Conservation (phyloP, 2,888 invertebrate genomes). For the Hydrotaea diabolus region DNA sequence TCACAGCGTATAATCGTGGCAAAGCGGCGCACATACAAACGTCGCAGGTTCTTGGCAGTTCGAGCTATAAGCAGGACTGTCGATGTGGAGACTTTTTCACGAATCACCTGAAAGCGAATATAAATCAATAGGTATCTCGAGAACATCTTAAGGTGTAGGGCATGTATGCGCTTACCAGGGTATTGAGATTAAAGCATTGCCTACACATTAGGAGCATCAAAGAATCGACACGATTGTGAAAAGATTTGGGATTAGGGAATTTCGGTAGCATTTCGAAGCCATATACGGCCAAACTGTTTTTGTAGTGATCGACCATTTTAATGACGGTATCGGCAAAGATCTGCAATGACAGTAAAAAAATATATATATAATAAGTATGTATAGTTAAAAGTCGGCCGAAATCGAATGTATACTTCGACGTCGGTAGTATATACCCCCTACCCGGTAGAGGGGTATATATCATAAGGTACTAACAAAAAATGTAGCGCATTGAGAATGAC, state of each 20-base stretch:
- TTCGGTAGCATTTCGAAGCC: conserved; percentile 86
- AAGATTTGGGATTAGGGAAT: conserved; percentile 85
- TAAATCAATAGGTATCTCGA: neutral
- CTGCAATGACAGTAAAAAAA: too few relatives aligned
- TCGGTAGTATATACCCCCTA: too few relatives aligned
- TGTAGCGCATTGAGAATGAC: too few relatives aligned
- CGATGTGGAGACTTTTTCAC: conserved; percentile 89
- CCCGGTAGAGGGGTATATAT: too few relatives aligned
- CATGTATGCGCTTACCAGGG: conserved; percentile 83
- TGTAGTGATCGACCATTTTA: conserved; percentile 84
- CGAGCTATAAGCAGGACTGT: conserved; percentile 87
- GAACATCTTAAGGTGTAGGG: too few relatives aligned
- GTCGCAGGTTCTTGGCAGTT: conserved; percentile 84
- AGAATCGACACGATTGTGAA: conserved; percentile 87
- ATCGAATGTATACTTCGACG: too few relatives aligned
- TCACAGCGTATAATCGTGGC: conserved; percentile 86
- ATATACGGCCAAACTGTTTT: conserved; percentile 84
- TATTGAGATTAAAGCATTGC: conserved; percentile 85
- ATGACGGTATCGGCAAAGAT: conserved; percentile 82
- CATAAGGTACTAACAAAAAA: too few relatives aligned
- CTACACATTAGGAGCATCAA: conserved; percentile 85
- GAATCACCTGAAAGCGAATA: conserved; percentile 82
- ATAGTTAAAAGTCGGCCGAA: too few relatives aligned
- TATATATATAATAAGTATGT: too few relatives aligned
- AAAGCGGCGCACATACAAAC: conserved; percentile 86